phyloP scores from a whole-genome alignment of 2,888 invertebrate species.

The Leptinotarsa haldemani region DNA sequence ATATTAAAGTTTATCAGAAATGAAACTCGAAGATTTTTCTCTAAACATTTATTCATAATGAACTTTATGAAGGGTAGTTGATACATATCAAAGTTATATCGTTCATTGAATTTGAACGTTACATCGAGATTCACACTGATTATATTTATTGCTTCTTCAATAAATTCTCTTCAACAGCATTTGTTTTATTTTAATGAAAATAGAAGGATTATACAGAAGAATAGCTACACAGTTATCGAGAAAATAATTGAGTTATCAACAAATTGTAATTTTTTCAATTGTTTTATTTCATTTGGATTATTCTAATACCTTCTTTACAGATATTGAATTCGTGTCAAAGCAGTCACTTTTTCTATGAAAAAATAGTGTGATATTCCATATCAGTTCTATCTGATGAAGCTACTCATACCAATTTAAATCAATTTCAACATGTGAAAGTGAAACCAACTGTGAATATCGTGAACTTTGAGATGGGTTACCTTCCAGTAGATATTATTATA shows the following conservation, averaged over 20 bases:
- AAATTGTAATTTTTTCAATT: too few relatives aligned
- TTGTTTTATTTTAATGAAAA: slow-evolving; percentile 1
- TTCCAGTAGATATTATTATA: too few relatives aligned
- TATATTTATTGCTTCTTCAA: slow-evolving; percentile 13
- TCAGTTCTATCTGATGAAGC: too few relatives aligned
- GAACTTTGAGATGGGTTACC: too few relatives aligned
- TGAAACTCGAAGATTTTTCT: not conserved
- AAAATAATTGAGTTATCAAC: not conserved
- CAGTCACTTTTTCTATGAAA: too few relatives aligned
- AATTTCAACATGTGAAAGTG: too few relatives aligned
- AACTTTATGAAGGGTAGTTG: not conserved
- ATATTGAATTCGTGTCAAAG: too few relatives aligned
- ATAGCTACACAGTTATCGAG: not conserved
- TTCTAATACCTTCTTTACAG: not conserved
- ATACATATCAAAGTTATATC: not conserved
- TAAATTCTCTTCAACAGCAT: slow-evolving; percentile 2
- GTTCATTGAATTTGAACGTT: not conserved
- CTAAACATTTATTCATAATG: slow-evolving; percentile 19
- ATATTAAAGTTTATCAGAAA: not conserved
- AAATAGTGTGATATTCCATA: too few relatives aligned
- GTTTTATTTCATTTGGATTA: not conserved
- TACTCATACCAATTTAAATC: too few relatives aligned
- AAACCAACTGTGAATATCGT: too few relatives aligned
- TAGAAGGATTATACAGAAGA: not conserved
- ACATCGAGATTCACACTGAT: slow-evolving; percentile 10